These are phyloP conservation scores for Smittia sp. DNA, from an alignment of 2,888 invertebrate genomes.

Conservation along the genomic window DNA sequence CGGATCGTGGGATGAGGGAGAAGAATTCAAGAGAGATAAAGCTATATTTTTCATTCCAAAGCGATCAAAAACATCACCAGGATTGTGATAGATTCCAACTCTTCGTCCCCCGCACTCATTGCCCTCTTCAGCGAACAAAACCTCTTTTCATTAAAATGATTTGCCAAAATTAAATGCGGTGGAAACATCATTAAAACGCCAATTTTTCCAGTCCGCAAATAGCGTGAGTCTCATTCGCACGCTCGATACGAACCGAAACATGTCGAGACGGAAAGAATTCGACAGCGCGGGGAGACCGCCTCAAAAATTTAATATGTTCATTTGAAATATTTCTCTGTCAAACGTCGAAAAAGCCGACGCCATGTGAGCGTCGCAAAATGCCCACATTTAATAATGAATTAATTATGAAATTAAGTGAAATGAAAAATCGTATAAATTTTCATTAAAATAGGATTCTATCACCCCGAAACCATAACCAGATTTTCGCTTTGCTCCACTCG, in stretches of 20 bases:
- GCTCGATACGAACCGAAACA: too few species aligned
- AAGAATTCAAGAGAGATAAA: background rate
- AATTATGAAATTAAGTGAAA: constrained; percentile 32
- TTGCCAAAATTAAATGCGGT: background rate
- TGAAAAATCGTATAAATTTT: constrained; percentile 38
- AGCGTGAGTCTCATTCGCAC: too few species aligned
- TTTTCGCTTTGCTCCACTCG: constrained; percentile 12
- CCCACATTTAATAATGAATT: constrained; percentile 17
- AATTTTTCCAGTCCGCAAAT: background rate
- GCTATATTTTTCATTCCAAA: background rate
- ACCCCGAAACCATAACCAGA: constrained; percentile 4
- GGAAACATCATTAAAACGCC: background rate
- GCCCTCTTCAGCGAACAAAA: too few species aligned
- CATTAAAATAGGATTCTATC: constrained; percentile 14
- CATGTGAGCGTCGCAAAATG: background rate
- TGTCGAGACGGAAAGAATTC: too few species aligned
- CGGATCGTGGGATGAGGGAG: background rate
- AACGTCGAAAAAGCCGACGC: background rate
- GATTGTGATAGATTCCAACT: background rate
- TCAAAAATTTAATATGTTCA: too few species aligned
- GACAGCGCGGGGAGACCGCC: too few species aligned
- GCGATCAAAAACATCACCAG: background rate
- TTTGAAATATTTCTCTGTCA: background rate
- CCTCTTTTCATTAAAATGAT: too few species aligned
- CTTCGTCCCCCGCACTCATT: too few species aligned